Evolutionary conservation across 2,797 vertebrate genomes (phyloP), one percentile per base, ranked within the genome.

Genomic region (Muraenolepis orangiensis): DNA sequence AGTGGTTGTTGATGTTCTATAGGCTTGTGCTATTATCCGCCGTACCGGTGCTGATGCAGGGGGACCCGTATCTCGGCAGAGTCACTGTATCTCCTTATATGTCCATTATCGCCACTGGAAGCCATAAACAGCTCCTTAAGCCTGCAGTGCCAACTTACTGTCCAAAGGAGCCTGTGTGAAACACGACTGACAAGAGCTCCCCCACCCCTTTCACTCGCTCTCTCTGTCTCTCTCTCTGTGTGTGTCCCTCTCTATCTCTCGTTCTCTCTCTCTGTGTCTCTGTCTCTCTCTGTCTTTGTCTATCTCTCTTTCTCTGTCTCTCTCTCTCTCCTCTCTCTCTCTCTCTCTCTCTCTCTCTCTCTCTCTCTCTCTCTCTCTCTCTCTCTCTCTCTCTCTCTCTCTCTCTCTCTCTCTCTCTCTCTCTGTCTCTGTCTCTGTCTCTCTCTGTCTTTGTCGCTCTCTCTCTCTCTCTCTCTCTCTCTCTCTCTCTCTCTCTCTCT

Each of bases 11-110:
- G 26, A 66, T 20, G 10, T 26, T 13, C 23, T 30, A 26, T 66
- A 66, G 23, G 29, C 26, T 2, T 68, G 66, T 32, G 30, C 16
- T 18, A 18, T 12, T 16, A 7, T 29, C 12, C 26, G 18, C n/a
- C 38, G n/a, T 66, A 0, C 51, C 18, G 14, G 18, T 34, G 64
- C 46, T 18, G 4, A 30, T 16, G 14, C 10, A 29, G n/a, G 31
- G 34, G 70, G 40, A 26, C 28, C n/a, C 20, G n/a, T 31, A 14
- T 36, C 40, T 20, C 13, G 72, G 34, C 57, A 26, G 51, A 8
- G 57, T 30, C 31, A 23, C 72, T 14, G 42, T 13, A 12, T 78
- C 61, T 73, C 74, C 74, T 82, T 76, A 78, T 81, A 79, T 69
- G 73, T 74, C 16, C 75, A 71, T n/a, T 30, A 38, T 75, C 29